Conservation (phyloP, 1,140 invertebrate genomes). For the Drosophila neocordata region DNA sequence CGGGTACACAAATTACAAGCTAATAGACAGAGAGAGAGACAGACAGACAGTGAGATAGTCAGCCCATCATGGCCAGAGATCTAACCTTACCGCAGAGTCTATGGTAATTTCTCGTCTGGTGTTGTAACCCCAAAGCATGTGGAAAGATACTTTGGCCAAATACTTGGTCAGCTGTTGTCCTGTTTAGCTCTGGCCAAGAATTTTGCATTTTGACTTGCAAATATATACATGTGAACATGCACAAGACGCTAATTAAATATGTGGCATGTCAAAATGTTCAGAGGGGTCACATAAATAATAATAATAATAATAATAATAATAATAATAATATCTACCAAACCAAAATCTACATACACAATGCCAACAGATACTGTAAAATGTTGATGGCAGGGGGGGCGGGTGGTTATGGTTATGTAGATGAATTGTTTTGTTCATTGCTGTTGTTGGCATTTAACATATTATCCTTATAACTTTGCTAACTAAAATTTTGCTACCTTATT, state of each 20-base stretch:
- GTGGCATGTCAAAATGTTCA: slow-evolving; percentile 4
- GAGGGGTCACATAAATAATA: not conserved
- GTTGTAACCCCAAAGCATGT: slow-evolving; percentile 9
- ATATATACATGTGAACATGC: not conserved
- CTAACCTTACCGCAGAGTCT: slow-evolving; percentile 8
- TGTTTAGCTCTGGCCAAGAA: not conserved
- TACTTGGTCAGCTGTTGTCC: slow-evolving; percentile 8
- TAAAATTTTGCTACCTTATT: slow-evolving; percentile 1
- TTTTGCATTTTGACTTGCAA: not conserved
- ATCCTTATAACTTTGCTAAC: not conserved
- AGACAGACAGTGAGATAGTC: not conserved
- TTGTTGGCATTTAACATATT: slow-evolving; percentile 8
- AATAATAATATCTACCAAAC: no score
- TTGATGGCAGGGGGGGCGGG: not conserved
- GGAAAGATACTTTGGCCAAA: slow-evolving; percentile 6
- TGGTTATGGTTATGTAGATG: not conserved
- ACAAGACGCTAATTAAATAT: slow-evolving; percentile 10
- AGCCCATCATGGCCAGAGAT: slow-evolving; percentile 2
- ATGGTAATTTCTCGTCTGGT: slow-evolving; percentile 11
- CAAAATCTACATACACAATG: not conserved
- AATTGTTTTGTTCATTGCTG: not conserved
- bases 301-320: not conserved
- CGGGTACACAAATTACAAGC: slow-evolving; percentile 11
- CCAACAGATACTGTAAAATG: not conserved
- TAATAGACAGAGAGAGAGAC: slow-evolving; percentile 5